Evolutionary conservation across 2,888 invertebrate genomes (phyloP).

Genomic region (Phyto melanocephala): DNA sequence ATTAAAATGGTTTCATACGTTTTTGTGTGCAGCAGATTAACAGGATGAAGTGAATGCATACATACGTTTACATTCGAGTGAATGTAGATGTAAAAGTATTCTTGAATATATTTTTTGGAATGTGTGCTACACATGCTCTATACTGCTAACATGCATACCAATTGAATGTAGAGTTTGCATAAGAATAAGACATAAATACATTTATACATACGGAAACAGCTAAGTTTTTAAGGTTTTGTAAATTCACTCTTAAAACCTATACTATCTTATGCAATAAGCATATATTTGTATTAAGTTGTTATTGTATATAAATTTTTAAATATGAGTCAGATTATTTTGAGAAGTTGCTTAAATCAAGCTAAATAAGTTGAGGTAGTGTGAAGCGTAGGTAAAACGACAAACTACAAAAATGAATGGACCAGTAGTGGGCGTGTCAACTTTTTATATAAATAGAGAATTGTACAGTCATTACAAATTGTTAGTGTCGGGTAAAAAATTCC

Average conservation of each 20-base stretch:
- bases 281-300: neutral
- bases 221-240: neutral
- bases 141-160: neutral
- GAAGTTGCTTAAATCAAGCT: too few relatives aligned
- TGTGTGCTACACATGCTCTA: neutral
- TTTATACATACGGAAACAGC: neutral
- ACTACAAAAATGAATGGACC: too few relatives aligned
- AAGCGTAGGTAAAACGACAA: too few relatives aligned
- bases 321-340: too few relatives aligned
- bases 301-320: too few relatives aligned
- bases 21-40: neutral
- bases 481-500: too few relatives aligned
- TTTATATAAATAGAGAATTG: too few relatives aligned
- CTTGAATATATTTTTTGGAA: constrained; percentile 4
- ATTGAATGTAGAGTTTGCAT: neutral
- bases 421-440: too few relatives aligned
- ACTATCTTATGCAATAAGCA: neutral
- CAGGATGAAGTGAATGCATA: neutral
- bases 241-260: constrained; percentile 15
- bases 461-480: too few relatives aligned
- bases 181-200: neutral
- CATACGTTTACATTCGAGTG: neutral
- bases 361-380: too few relatives aligned
- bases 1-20: neutral
- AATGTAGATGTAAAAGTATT: constrained; percentile 6